Percentiles rank a stretch among this genome's conserved stretches.
Conservation (phyloP, 2,113 vertebrate genomes). For the Opisthocomus hoazin region DNA sequence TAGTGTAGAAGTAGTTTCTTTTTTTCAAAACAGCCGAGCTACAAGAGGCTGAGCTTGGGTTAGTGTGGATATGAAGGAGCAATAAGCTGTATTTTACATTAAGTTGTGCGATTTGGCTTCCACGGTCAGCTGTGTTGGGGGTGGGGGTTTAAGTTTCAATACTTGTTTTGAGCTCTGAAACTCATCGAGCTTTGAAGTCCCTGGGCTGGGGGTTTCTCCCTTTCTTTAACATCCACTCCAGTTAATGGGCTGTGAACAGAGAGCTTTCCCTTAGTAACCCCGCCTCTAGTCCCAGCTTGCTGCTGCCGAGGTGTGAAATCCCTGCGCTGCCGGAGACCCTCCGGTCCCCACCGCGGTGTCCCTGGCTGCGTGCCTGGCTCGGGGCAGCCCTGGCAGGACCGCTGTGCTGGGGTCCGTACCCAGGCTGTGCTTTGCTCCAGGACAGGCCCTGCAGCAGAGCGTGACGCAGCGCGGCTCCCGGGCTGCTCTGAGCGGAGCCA, state of each 20-base stretch:
- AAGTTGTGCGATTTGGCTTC: background rate
- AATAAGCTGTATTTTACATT: background rate
- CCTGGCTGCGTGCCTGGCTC: fast-evolving
- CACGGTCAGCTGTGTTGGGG: background rate
- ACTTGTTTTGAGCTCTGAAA: background rate
- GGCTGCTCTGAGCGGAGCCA: background rate
- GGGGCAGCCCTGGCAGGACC: fast-evolving
- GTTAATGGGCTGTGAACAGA: background rate
- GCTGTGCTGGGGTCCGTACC: background rate
- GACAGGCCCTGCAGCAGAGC: background rate
- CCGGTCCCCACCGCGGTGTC: fast-evolving
- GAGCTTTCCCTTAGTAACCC: background rate
- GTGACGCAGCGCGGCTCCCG: background rate
- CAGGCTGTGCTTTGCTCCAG: background rate
- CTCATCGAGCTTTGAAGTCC: background rate
- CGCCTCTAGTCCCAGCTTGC: background rate
- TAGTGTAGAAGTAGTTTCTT: conserved; percentile 10
- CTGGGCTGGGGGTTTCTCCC: background rate
- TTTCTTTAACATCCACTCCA: background rate
- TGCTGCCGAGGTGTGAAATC: background rate
- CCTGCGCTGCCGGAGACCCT: background rate
- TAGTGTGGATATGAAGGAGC: background rate
- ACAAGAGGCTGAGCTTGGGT: background rate
- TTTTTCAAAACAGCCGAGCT: background rate
- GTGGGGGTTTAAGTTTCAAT: background rate